phyloP scores from a whole-genome alignment of 92 coral and sea anemone genomes.

The Virgularia gustaviana region DNA sequence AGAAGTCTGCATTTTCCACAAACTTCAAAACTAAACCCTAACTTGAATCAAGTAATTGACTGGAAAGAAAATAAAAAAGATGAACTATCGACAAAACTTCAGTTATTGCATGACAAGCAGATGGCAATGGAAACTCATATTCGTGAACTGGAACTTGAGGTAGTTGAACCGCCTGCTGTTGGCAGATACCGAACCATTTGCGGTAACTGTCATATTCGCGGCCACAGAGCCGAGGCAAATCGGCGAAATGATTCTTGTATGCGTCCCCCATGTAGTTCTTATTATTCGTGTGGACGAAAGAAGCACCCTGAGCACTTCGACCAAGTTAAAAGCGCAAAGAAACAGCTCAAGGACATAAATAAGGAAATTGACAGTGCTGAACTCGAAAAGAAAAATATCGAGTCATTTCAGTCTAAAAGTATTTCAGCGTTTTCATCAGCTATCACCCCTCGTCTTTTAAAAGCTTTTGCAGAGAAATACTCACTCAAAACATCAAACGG shows the following conservation, averaged over 20 bases:
- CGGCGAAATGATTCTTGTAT: constrained; percentile 18
- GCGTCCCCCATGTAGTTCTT: constrained; percentile 15
- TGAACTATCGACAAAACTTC: constrained; percentile 5
- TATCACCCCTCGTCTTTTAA: constrained; percentile 35
- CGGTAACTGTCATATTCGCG: constrained; percentile 44
- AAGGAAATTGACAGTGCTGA: constrained; percentile 48
- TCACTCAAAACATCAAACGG: constrained; percentile 17
- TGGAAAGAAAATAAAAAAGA: constrained; percentile 22
- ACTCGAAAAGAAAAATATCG: constrained; percentile 49
- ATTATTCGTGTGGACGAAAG: constrained; percentile 33
- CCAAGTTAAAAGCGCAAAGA: constrained; percentile 17
- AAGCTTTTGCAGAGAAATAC: constrained; percentile 46
- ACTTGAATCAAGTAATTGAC: background rate
- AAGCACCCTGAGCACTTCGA: constrained; percentile 52
- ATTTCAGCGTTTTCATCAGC: constrained; percentile 55
- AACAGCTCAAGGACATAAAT: constrained; percentile 39
- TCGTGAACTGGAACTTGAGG: constrained; percentile 14
- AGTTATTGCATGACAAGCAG: background rate
- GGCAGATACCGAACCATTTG: constrained; percentile 36
- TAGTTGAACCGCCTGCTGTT: constrained; percentile 19
- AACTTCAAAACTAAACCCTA: constrained; percentile 1
- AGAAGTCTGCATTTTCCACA: background rate
- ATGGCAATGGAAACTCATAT: constrained; percentile 13
- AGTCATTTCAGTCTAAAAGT: constrained; percentile 48
- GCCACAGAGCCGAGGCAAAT: constrained; percentile 42